These are phyloP conservation scores for Psylliodes chrysocephalus DNA, from an alignment of 2,888 invertebrate species.

Conservation along the genomic window DNA sequence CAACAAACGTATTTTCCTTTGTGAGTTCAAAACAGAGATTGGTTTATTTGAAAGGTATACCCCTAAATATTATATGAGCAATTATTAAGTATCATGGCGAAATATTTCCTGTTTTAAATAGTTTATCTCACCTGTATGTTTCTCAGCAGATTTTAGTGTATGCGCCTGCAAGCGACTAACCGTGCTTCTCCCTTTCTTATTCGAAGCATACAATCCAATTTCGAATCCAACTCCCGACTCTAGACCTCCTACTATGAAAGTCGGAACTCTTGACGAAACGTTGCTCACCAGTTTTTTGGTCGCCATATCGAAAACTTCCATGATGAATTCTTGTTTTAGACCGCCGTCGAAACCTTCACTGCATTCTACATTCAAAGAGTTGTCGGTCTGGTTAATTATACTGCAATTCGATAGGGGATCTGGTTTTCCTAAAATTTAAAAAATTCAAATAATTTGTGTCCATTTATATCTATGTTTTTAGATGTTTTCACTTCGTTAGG, in stretches of 20 bases:
- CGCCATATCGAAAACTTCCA: constrained; percentile 73
- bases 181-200: constrained; percentile 78
- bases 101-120: no score
- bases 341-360: constrained; percentile 82
- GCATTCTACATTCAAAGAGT: constrained; percentile 78
- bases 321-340: constrained; percentile 76
- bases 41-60: no score
- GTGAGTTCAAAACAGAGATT: no score
- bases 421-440: constrained; percentile 71
- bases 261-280: constrained; percentile 69
- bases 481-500: no score
- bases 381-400: constrained; percentile 77
- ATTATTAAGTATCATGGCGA: no score
- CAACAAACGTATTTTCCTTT: no score
- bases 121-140: constrained; percentile 72
- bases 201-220: constrained; percentile 75
- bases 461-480: no score
- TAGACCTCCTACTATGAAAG: constrained; percentile 74
- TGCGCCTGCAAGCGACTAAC: constrained; percentile 74
- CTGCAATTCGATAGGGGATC: constrained; percentile 79
- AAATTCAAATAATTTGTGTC: no score
- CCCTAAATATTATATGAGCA: no score
- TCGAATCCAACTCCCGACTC: constrained; percentile 77
- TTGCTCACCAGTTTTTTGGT: constrained; percentile 68
- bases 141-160: constrained; percentile 78